Conservation (phyloP, 2,797 vertebrate genomes). For the Manis javanica region DNA sequence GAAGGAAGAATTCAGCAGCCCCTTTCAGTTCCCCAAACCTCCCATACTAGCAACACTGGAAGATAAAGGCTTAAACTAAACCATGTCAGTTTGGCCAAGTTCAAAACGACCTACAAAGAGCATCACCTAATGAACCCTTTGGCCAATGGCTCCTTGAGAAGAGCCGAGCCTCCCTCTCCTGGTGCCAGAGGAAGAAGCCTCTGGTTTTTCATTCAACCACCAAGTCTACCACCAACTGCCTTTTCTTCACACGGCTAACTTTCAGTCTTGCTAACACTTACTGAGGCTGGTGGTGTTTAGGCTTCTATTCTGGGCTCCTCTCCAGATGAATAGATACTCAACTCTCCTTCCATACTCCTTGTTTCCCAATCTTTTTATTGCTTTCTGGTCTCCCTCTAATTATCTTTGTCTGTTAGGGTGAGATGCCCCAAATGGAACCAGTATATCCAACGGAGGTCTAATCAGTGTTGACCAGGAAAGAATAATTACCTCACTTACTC, state of each 20-base stretch:
- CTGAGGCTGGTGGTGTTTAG: fast-evolving
- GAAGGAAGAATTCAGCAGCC: conserved; percentile 44
- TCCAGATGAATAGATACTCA: not conserved
- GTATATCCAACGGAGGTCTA: not conserved
- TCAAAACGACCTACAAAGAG: no score
- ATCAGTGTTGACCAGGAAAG: not conserved
- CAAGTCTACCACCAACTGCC: not conserved
- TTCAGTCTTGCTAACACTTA: not conserved
- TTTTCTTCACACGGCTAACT: not conserved
- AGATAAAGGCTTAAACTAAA: not conserved
- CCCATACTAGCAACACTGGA: fast-evolving
- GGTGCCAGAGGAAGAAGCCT: not conserved
- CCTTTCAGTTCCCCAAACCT: not conserved
- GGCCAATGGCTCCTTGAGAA: not conserved
- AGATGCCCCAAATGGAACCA: not conserved
- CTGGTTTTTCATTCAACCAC: not conserved
- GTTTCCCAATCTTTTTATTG: not conserved
- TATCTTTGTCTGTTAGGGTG: conserved; percentile 18
- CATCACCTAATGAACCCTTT: not conserved
- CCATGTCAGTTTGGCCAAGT: not conserved
- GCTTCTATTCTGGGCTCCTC: not conserved
- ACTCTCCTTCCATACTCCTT: not conserved
- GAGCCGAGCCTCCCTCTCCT: not conserved
- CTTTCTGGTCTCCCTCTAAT: conserved; percentile 33
- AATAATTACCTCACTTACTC: not conserved